phyloP scores from a whole-genome alignment of 2,113 vertebrate genomes.

The Mohoua ochrocephala region DNA sequence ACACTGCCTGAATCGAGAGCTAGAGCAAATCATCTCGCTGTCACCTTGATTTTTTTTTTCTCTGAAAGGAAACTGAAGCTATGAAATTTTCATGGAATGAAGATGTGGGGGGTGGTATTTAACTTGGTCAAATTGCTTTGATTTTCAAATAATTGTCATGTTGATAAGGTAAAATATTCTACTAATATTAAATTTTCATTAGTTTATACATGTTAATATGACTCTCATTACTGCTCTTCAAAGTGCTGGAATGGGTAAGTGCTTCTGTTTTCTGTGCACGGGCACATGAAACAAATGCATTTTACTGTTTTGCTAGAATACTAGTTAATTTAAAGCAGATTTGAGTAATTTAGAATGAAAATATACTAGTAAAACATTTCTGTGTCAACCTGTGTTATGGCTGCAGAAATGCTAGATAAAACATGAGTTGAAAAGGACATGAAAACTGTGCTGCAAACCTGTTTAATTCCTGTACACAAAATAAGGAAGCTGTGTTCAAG shows the following conservation, averaged over 20 bases:
- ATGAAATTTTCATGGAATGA: not conserved
- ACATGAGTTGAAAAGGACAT: not conserved
- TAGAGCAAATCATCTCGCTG: not conserved
- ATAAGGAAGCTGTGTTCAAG: not conserved
- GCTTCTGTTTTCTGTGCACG: not conserved
- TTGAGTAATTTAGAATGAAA: not conserved
- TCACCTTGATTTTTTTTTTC: not conserved
- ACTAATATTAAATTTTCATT: not conserved
- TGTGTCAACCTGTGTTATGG: not conserved
- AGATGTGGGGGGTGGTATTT: not conserved
- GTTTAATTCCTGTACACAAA: not conserved
- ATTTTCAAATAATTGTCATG: not conserved
- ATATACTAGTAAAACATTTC: not conserved
- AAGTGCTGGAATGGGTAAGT: not conserved
- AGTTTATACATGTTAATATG: not conserved
- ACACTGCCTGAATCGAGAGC: not conserved
- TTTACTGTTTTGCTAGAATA: not conserved
- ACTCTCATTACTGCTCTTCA: not conserved
- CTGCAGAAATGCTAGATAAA: not conserved
- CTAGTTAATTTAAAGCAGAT: not conserved
- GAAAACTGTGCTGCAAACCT: not conserved
- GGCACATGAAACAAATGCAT: not conserved
- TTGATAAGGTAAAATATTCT: not conserved
- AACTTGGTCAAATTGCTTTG: not conserved
- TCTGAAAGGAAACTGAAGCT: not conserved